Evolutionary conservation across 2,113 vertebrate genomes (phyloP).

Genomic region (Lamprotornis superbus): DNA sequence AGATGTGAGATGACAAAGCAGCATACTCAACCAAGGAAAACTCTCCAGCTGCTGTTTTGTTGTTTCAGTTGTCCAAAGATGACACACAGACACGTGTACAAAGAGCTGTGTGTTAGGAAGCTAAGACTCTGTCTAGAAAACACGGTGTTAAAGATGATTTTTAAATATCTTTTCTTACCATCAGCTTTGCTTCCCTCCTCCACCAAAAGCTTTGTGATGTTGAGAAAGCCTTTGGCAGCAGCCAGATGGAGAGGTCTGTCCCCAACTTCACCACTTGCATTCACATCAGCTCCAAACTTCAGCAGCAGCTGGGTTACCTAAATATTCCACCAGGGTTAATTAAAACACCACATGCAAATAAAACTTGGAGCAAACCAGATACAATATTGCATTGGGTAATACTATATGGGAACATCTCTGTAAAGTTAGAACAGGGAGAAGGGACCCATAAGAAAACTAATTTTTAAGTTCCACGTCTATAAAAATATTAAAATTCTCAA

Average conservation of each 20-base stretch:
- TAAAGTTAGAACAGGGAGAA: neutral
- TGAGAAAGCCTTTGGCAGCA: constrained; percentile 89
- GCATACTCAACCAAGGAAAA: neutral
- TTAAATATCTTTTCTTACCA: constrained; percentile 70
- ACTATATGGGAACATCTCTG: fast-evolving
- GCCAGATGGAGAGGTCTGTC: constrained; percentile 91
- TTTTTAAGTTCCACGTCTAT: neutral
- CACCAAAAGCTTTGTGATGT: constrained; percentile 84
- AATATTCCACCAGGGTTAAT: neutral
- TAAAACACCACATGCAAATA: neutral
- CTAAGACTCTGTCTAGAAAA: neutral
- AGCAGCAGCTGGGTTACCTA: constrained; percentile 86
- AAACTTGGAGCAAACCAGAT: neutral
- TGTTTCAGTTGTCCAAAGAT: neutral
- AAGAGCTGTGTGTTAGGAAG: neutral
- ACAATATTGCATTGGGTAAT: neutral
- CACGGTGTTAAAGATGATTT: neutral
- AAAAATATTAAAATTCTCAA: neutral
- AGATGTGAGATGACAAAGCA: neutral
- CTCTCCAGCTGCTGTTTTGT: neutral
- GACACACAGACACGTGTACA: neutral
- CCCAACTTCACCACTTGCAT: constrained; percentile 89
- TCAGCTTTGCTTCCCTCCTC: constrained; percentile 86
- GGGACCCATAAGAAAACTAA: neutral
- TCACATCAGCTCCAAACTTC: constrained; percentile 91